Conservation (phyloP, 1,140 invertebrate genomes). For the Aporrectodea caliginosa region DNA sequence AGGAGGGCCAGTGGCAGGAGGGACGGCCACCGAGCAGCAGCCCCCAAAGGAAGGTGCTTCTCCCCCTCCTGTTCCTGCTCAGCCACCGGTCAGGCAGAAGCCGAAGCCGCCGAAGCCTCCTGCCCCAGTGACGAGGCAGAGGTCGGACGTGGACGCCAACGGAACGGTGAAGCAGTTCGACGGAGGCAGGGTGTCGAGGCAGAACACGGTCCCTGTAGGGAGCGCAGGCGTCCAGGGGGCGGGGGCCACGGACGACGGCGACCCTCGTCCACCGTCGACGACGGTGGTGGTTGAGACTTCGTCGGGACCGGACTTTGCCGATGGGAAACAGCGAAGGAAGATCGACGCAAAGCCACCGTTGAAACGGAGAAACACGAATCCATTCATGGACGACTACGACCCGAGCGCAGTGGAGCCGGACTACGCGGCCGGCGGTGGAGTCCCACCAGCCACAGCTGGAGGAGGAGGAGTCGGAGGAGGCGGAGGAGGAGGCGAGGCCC, state of each 20-base stretch:
- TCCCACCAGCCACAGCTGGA: too few species aligned
- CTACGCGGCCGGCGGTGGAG: not conserved
- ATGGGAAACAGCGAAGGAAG: not conserved
- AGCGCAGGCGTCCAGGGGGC: too few species aligned
- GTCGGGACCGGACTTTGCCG: not conserved
- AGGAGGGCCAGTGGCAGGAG: not conserved
- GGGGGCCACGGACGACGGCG: too few species aligned
- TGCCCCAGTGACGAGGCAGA: constrained; percentile 10
- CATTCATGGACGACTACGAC: constrained; percentile 23
- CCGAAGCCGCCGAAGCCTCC: constrained; percentile 14
- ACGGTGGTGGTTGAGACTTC: too few species aligned
- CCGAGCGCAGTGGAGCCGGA: constrained; percentile 12
- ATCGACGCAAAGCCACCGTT: constrained; percentile 7
- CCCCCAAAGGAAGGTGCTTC: too few species aligned
- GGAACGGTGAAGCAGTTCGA: too few species aligned
- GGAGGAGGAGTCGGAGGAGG: not conserved
- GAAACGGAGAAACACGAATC: constrained; percentile 20
- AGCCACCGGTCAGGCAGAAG: not conserved
- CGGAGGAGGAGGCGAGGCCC: not conserved
- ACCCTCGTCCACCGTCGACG: too few species aligned
- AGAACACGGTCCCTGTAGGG: too few species aligned
- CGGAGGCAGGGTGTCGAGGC: too few species aligned
- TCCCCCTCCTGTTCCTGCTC: too few species aligned
- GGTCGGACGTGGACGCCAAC: not conserved
- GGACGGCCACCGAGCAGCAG: not conserved